Percentiles rank a stretch among this genome's conserved stretches.
phyloP scores from a whole-genome alignment of 2,888 invertebrate genomes.

The Charanyca ferruginea region DNA sequence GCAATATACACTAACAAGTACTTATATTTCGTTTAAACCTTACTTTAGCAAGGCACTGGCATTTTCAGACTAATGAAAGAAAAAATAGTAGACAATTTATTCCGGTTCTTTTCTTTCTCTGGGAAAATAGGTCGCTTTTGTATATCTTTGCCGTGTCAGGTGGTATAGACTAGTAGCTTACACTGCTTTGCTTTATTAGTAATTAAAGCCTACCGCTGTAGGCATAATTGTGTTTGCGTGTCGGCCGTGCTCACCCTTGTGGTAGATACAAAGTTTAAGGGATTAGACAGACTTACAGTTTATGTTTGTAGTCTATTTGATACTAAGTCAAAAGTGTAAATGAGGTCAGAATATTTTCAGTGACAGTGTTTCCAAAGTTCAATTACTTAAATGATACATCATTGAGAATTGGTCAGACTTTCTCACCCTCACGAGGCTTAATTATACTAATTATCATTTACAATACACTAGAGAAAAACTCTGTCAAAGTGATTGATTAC shows the following conservation, averaged over 20 bases:
- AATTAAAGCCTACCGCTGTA: slow-evolving; percentile 48
- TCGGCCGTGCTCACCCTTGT: slow-evolving; percentile 42
- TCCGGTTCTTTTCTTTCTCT: slow-evolving; percentile 41
- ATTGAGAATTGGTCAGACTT: neutral
- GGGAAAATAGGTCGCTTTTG: slow-evolving; percentile 54
- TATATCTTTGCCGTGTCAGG: slow-evolving; percentile 46
- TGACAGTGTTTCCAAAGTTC: neutral
- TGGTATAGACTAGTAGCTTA: slow-evolving; percentile 38
- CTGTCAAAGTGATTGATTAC: slow-evolving; percentile 16
- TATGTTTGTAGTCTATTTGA: slow-evolving; percentile 34
- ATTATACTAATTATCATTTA: neutral
- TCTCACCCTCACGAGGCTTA: neutral
- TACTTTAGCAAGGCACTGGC: slow-evolving; percentile 35
- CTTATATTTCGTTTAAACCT: slow-evolving; percentile 42
- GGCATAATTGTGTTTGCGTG: slow-evolving; percentile 53
- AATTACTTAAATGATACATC: neutral
- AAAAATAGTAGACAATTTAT: slow-evolving; percentile 49
- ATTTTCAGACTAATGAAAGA: slow-evolving; percentile 50
- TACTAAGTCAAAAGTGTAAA: slow-evolving; percentile 6
- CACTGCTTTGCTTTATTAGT: slow-evolving; percentile 52
- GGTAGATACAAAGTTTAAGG: slow-evolving; percentile 41
- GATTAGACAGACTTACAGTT: slow-evolving; percentile 40
- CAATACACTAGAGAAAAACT: slow-evolving; percentile 7
- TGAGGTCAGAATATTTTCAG: slow-evolving; percentile 1
- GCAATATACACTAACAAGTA: slow-evolving; percentile 37